Conservation (phyloP, 2,797 vertebrate species). For the Acrossocheilus wenchowensis region DNA sequence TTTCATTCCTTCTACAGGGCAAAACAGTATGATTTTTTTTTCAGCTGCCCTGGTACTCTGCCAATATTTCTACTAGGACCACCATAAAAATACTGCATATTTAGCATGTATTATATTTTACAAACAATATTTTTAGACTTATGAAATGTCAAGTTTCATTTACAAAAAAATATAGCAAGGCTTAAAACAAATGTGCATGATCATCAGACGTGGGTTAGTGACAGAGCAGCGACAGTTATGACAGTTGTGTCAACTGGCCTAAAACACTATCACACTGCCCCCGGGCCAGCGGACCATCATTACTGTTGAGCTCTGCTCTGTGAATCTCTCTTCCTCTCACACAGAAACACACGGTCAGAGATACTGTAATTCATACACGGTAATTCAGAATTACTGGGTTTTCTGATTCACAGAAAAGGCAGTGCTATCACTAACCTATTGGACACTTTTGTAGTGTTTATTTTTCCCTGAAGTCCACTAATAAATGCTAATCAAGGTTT, state of each 20-base stretch:
- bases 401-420: background rate
- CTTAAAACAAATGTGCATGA: conserved; percentile 23
- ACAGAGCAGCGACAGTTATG: conserved; percentile 1
- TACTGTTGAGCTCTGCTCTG: conserved; percentile 23
- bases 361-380: no score
- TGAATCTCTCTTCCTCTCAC: conserved; percentile 7
- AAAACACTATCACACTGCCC: conserved; percentile 38
- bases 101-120: background rate
- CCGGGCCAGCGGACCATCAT: conserved; percentile 23
- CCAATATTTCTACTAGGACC: background rate
- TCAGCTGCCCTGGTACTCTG: background rate
- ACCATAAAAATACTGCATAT: conserved; percentile 13
- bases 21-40: background rate
- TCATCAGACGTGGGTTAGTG: conserved; percentile 7
- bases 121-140: background rate
- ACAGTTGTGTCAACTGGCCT: conserved; percentile 27
- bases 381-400: background rate
- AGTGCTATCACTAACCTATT: background rate
- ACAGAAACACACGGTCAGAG: background rate
- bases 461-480: background rate
- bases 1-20: conserved; percentile 25
- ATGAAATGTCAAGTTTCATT: background rate
- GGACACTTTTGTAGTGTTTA: background rate
- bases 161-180: background rate
- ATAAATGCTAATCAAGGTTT: background rate